Evolutionary conservation across 2,888 invertebrate genomes (phyloP), one percentile per base, ranked within the genome.

Genomic region (Drosophila falleni): DNA sequence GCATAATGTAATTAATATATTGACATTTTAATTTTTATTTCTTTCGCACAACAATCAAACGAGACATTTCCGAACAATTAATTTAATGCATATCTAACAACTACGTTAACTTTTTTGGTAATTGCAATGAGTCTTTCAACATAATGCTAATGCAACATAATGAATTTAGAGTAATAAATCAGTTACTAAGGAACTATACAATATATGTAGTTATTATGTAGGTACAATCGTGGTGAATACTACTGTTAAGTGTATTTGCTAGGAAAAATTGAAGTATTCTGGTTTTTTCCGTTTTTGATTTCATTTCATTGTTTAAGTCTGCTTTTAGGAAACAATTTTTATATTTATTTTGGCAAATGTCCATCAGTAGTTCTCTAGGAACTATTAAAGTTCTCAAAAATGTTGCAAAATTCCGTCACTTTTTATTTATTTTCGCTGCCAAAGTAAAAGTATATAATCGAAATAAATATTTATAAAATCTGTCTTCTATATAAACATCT

Each of bases 81-180:
- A 42, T 10, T 53, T 23, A 23, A 47, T 47, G 58, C 13, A 8
- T 47, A 33, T 53, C 81, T 87, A 81, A 75, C 33, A 67, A 47
- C 87, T 82, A 82, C 79, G 82, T 82, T 82, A 87, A 82, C 87
- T 87, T 78, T 65, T 78, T 59, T 47, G 69, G 35, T 87, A 71
- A 82, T 85, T 81, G 68, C 79, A 64, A 75, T 85, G 76, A 81
- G 82, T 87, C 80, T 81, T 63, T 72, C 42, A 64, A 78, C 71
- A 83, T 69, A 68, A 75, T 63, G 29, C 63, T 66, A 50, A 62
- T 19, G 19, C 19, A 19, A 19, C 19, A 19, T 19, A 29, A 35
- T 47, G 29, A 64, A 53, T 37, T 58, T 50, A 54, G n/a, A 53
- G 44, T n/a, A 33, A 49, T 44, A 68, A 63, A 73, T 68, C 55